A percentile compares a stretch with the other conserved stretches of the same genome.
Conservation (phyloP, 1,140 invertebrate species). For the Nomia melanderi region DNA sequence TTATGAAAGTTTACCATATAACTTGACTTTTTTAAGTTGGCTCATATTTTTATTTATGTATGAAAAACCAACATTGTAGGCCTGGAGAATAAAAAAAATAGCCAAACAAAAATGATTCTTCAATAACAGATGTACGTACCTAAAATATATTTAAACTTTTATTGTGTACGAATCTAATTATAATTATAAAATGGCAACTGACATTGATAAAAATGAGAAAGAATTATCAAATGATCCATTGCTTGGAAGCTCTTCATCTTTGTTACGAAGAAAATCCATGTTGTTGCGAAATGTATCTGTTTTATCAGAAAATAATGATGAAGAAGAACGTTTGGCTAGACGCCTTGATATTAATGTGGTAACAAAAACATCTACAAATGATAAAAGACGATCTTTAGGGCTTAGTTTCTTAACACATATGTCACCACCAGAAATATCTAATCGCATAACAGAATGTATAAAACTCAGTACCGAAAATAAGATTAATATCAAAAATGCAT, state of each 20-base stretch:
- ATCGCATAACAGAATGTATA: slow-evolving; percentile 83
- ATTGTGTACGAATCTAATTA: background rate
- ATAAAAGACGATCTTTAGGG: slow-evolving; percentile 68
- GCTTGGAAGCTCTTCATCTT: background rate
- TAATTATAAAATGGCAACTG: slow-evolving; percentile 13
- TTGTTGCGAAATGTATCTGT: background rate
- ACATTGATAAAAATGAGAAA: background rate
- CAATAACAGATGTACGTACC: background rate
- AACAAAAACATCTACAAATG: slow-evolving; percentile 14
- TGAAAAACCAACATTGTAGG: background rate
- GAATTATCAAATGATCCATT: no score
- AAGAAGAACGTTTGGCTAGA: slow-evolving; percentile 68
- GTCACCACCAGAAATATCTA: slow-evolving; percentile 75
- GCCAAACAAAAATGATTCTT: background rate
- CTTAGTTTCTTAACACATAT: slow-evolving; percentile 65
- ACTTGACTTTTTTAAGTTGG: background rate
- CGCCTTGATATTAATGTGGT: slow-evolving; percentile 49
- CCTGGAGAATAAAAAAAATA: background rate
- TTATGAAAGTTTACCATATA: background rate
- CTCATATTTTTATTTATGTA: background rate
- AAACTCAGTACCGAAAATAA: slow-evolving; percentile 86
- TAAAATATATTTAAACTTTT: background rate
- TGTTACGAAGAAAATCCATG: slow-evolving; percentile 20
- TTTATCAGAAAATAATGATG: slow-evolving; percentile 75
- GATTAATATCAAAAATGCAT: slow-evolving; percentile 94